phyloP scores from a whole-genome alignment of 2,113 vertebrate species.

The Psittacus erithacus region DNA sequence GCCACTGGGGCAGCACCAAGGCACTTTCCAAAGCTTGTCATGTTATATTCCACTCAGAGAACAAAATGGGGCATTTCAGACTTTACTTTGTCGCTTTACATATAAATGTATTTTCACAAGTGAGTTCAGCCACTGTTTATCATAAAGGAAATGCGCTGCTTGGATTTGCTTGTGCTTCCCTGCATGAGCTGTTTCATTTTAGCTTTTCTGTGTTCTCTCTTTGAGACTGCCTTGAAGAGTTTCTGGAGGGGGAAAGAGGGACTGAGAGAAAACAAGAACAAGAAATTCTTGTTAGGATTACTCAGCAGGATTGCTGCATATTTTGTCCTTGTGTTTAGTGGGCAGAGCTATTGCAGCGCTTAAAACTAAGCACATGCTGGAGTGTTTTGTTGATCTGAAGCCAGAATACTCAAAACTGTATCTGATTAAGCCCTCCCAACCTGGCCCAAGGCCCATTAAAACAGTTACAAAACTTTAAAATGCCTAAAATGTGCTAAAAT shows the following conservation, averaged over 20 bases:
- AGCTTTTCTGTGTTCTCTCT: background rate
- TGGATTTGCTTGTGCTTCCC: conserved; percentile 7
- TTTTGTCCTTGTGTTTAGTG: background rate
- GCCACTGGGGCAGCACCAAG: background rate
- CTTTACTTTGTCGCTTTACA: conserved; percentile 49
- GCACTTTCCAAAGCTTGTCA: background rate
- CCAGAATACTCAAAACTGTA: background rate
- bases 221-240: background rate
- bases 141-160: conserved; percentile 34
- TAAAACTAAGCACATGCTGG: background rate
- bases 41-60: background rate
- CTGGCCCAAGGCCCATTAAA: background rate
- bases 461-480: background rate
- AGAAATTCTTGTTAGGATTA: conserved; percentile 18
- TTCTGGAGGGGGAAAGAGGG: background rate
- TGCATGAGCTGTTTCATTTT: conserved; percentile 19
- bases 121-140: conserved; percentile 33
- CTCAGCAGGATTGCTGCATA: conserved; percentile 1
- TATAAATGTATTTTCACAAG: conserved; percentile 42
- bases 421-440: background rate
- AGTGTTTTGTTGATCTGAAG: background rate
- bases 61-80: background rate
- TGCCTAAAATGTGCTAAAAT: background rate
- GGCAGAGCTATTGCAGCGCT: background rate
- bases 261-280: background rate